Conservation (phyloP, 2,888 invertebrate species). For the Schrankia costaestrigalis region DNA sequence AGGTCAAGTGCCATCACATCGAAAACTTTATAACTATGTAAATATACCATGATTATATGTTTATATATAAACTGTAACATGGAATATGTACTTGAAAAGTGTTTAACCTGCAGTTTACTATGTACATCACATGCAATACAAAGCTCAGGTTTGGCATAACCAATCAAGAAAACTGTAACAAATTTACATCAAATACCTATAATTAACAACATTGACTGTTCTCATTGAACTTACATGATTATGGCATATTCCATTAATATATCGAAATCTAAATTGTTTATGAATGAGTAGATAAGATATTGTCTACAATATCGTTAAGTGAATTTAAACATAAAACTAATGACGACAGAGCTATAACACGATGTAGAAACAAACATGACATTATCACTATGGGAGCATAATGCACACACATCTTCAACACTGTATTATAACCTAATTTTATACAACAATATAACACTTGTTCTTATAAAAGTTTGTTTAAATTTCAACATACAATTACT, state of each 20-base stretch:
- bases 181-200: too few relatives aligned
- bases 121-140: conserved; percentile 25
- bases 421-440: conserved; percentile 50
- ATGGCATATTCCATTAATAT: too few relatives aligned
- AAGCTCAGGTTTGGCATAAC: too few relatives aligned
- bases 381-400: conserved; percentile 24
- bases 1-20: conserved; percentile 28
- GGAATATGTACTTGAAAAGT: conserved; percentile 11
- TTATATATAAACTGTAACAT: conserved; percentile 28
- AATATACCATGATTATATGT: conserved; percentile 26
- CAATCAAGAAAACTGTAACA: too few relatives aligned
- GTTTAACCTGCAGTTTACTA: conserved; percentile 12
- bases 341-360: conserved; percentile 8
- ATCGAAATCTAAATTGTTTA: too few relatives aligned
- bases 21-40: conserved; percentile 17
- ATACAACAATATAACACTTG: conserved; percentile 67
- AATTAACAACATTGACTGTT: too few relatives aligned
- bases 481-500: conserved; percentile 51
- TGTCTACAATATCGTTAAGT: too few relatives aligned
- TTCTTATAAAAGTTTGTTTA: conserved; percentile 60
- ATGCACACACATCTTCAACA: conserved; percentile 41
- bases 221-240: too few relatives aligned
- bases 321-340: too few relatives aligned
- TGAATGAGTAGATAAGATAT: too few relatives aligned
- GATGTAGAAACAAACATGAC: conserved; percentile 21